Evolutionary conservation across 2,888 invertebrate genomes (phyloP).

Genomic region (Apodemia zela): DNA sequence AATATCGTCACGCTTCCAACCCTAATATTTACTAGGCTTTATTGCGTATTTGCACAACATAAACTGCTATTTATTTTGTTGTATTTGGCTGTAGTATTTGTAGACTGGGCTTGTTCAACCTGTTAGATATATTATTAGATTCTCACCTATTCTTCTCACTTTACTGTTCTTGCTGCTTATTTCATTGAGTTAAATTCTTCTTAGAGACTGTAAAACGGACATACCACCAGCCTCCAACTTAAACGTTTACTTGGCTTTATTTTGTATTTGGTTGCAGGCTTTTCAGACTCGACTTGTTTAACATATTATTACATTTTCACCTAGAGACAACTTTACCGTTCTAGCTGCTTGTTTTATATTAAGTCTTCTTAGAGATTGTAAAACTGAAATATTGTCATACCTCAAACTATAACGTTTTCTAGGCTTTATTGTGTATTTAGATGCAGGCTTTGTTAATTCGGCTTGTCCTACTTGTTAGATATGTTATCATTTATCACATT

Average conservation of each 20-base stretch:
- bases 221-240: too few relatives aligned
- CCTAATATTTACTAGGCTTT: conserved; percentile 53
- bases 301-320: neutral
- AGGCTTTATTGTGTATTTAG: conserved; percentile 58
- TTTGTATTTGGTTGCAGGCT: too few relatives aligned
- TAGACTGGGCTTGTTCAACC: conserved; percentile 49
- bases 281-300: too few relatives aligned
- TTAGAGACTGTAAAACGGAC: too few relatives aligned
- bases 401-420: conserved; percentile 44
- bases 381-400: too few relatives aligned
- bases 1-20: neutral
- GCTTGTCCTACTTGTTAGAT: conserved; percentile 50
- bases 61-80: too few relatives aligned
- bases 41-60: conserved; percentile 62
- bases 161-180: too few relatives aligned
- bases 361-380: too few relatives aligned
- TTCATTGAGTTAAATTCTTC: too few relatives aligned
- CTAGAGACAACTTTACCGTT: neutral
- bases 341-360: too few relatives aligned
- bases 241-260: too few relatives aligned
- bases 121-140: conserved; percentile 39
- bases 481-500: conserved; percentile 17
- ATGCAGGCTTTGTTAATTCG: conserved; percentile 54
- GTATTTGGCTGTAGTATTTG: conserved; percentile 59
- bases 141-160: neutral